Conservation (phyloP, 2,113 vertebrate species). For the Zootoca vivipara region DNA sequence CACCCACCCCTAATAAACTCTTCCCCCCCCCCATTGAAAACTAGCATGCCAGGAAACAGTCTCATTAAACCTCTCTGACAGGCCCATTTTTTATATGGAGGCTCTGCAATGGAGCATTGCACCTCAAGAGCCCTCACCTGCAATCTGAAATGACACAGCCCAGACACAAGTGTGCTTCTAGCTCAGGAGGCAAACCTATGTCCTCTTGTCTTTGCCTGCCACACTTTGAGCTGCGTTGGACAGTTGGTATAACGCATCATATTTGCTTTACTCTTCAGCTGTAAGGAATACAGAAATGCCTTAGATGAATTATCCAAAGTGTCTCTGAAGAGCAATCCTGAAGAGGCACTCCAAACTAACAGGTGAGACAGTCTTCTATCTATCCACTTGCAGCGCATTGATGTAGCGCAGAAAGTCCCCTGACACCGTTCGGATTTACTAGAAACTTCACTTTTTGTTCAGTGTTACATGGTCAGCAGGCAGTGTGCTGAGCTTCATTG, state of each 20-base stretch:
- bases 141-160: not conserved
- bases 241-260: not conserved
- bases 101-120: not conserved
- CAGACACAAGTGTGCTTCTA: not conserved
- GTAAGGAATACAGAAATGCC: slow-evolving; percentile 95
- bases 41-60: not conserved
- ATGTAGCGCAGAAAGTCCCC: not conserved
- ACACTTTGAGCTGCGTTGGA: not conserved
- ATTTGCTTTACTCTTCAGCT: slow-evolving; percentile 76
- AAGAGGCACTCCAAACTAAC: slow-evolving; percentile 79
- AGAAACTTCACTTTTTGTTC: not conserved
- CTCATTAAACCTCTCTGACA: no score
- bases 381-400: not conserved
- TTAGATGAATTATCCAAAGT: slow-evolving; percentile 92
- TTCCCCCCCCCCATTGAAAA: not conserved
- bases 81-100: not conserved
- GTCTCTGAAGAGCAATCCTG: slow-evolving; percentile 74
- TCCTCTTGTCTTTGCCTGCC: not conserved
- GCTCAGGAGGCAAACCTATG: not conserved
- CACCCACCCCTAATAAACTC: not conserved
- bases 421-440: not conserved
- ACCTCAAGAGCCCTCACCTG: not conserved
- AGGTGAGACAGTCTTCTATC: slow-evolving; percentile 75
- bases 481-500: not conserved
- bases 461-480: not conserved